Base-by-base conservation (phyloP, 2,113 vertebrate species). In the Triplophysa siluroides region DNA sequence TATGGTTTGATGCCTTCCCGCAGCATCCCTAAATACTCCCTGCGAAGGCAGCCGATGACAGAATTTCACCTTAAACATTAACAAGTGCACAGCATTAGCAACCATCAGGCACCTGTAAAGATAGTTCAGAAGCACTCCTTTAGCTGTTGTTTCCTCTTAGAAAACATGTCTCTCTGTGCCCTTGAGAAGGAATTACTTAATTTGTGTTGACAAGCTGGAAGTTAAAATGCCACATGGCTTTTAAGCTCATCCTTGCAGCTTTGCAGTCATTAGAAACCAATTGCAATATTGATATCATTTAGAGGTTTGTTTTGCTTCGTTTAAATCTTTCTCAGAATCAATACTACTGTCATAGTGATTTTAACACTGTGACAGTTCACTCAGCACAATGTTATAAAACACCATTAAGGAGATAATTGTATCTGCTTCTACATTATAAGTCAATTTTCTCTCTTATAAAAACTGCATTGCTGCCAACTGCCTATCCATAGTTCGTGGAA, bases 351-450 rank as follows among this genome's bases (percentile, higher is more conserved):
- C 29, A 71, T 71, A 71, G 47, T 71, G 47, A 54, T 71, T 71
- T 54, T 11, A 71, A n/a, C 24, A 33, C 50, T 52, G 45, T 69
- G 67, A 69, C 68, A 29, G 23, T 52, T 70, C 68, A 54, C 26
- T 71, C 68, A 56, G 68, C 24, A 87, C 88, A 83, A 33, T 54
- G 47, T n/a, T 56, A 70, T 70, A n/a, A 8, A n/a, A 56, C 6
- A 13, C 16, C 47, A 70, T 33, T 33, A 33, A n/a, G 68, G 26
- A 71, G 68, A 52, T 54, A 26, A 18, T 52, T 58, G 10, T 56
- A 13, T 33, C 47, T 71, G 69, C 69, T 38, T 10, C 1, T 8
- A 45, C 5, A 4, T 54, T 70, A 54, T 33, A 13, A 56, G 86
- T 64, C 83, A 87, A 7, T 88, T 81, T 16, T 5, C 50, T 18